phyloP scores from a whole-genome alignment of 2,797 vertebrate species.

The Lacerta agilis region DNA sequence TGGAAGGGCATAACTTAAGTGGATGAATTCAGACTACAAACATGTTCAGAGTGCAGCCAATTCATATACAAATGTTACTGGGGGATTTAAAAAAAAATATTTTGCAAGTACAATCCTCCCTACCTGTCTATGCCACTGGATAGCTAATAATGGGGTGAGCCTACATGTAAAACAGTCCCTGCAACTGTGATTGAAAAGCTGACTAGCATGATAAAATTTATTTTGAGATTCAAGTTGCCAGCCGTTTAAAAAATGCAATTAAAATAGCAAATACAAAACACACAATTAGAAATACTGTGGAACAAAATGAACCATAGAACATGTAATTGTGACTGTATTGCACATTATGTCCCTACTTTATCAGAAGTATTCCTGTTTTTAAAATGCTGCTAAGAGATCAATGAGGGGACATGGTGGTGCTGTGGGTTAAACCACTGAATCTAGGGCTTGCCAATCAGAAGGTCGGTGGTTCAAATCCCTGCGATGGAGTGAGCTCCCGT shows the following conservation, averaged over 20 bases:
- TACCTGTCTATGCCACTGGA: not conserved
- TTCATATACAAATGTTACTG: not conserved
- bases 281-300: not conserved
- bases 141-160: not conserved
- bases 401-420: not conserved
- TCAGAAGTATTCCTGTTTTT: not conserved
- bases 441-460: no score
- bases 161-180: not conserved
- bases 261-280: conserved; percentile 3
- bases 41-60: not conserved
- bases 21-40: conserved; percentile 23
- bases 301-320: not conserved
- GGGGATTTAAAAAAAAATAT: not conserved
- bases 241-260: not conserved
- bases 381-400: not conserved
- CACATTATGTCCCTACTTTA: not conserved
- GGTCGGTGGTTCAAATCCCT: no score
- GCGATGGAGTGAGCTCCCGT: no score
- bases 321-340: not conserved
- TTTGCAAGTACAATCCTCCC: not conserved
- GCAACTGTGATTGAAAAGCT: not conserved
- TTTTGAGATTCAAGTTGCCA: conserved; percentile 19
- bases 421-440: no score
- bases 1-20: not conserved
- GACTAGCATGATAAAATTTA: not conserved